Percentiles rank a stretch among this genome's conserved stretches.
phyloP scores from a whole-genome alignment of 2,113 vertebrate species.

The Chloropsis cyanopogon region DNA sequence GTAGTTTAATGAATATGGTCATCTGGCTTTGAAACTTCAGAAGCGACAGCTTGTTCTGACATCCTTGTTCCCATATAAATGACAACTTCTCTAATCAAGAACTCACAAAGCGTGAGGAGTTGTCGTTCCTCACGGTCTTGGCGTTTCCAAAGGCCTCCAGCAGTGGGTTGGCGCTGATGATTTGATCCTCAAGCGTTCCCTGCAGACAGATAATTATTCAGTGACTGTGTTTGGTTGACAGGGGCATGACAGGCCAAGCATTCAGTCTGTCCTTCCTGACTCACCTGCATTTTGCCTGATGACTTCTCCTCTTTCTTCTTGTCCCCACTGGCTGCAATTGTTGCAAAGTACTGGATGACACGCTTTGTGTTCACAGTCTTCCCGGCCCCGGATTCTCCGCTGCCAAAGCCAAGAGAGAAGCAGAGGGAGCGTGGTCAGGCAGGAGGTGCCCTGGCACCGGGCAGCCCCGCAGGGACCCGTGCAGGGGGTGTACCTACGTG shows the following conservation, averaged over 20 bases:
- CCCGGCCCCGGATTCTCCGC: conserved; percentile 40
- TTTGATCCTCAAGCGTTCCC: conserved; percentile 71
- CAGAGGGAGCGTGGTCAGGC: not conserved
- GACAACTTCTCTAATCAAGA: not conserved
- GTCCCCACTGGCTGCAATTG: conserved; percentile 76
- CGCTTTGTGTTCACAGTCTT: conserved; percentile 96
- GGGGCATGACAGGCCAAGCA: not conserved
- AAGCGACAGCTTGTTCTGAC: not conserved
- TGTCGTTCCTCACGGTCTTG: conserved; percentile 81
- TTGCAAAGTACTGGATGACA: conserved; percentile 96
- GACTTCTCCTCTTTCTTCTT: not conserved
- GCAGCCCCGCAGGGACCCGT: too few relatives aligned
- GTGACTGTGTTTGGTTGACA: not conserved
- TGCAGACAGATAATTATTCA: not conserved
- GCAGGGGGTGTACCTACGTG: not conserved
- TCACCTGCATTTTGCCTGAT: conserved; percentile 74
- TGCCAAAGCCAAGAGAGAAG: too few relatives aligned
- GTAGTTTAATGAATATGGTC: not conserved
- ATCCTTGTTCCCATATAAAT: not conserved
- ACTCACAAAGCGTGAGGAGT: conserved; percentile 77
- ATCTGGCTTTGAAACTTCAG: not conserved
- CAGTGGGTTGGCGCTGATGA: conserved; percentile 73
- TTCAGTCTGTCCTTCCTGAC: too few relatives aligned
- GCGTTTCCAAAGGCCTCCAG: conserved; percentile 80
- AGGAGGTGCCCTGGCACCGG: too few relatives aligned